Percentiles rank a stretch among this genome's conserved stretches.
Evolutionary conservation across 2,113 vertebrate species (phyloP).

Genomic region (Steatornis caripensis): DNA sequence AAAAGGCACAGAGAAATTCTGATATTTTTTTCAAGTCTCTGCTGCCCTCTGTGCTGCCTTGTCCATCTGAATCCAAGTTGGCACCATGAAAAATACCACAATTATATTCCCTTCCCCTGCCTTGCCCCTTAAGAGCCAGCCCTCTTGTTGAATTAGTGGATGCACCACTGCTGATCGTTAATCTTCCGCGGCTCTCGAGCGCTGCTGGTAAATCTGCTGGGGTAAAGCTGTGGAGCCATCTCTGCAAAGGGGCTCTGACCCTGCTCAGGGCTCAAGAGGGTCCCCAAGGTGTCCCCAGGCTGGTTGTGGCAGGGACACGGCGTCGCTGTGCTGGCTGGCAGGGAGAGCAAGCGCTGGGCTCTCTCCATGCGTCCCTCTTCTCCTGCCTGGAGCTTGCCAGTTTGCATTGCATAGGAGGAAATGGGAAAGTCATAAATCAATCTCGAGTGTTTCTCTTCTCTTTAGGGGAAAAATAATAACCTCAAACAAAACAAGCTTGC

Average conservation of each 20-base stretch:
- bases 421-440: conserved; percentile 58
- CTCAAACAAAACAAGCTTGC: conserved; percentile 59
- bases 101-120: background rate
- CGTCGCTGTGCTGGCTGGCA: background rate
- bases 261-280: background rate
- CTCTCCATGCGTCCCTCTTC: background rate
- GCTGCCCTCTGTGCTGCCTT: background rate
- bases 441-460: conserved; percentile 56
- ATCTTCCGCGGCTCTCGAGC: background rate
- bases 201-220: background rate
- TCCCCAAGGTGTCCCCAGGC: background rate
- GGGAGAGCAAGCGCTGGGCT: background rate
- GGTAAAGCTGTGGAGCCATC: background rate
- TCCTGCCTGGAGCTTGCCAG: conserved; percentile 3
- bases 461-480: conserved; percentile 68
- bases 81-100: background rate
- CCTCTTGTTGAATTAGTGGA: background rate
- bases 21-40: background rate
- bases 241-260: background rate
- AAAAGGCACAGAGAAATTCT: background rate
- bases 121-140: background rate
- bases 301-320: background rate
- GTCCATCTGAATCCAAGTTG: background rate
- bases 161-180: background rate
- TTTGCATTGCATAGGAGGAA: conserved; percentile 6